Conservation (phyloP, 2,797 vertebrate genomes). For the Thripadectes ignobilis region DNA sequence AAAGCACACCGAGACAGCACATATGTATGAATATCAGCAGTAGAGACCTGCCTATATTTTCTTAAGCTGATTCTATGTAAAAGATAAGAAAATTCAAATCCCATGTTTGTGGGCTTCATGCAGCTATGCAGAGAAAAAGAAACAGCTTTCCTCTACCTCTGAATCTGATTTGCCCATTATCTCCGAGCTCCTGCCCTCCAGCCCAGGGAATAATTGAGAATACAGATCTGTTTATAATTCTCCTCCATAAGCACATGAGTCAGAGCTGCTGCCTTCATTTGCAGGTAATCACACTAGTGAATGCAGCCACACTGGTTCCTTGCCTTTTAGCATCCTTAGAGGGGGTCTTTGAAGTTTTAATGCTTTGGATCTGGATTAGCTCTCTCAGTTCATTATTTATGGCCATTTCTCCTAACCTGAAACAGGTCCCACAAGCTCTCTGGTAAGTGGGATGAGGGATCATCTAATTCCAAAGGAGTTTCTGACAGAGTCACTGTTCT, state of each 20-base stretch:
- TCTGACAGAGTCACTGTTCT: not conserved
- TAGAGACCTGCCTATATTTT: not conserved
- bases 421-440: not conserved
- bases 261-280: constrained; percentile 59
- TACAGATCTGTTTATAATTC: constrained; percentile 53
- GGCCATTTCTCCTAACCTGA: not conserved
- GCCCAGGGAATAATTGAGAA: constrained; percentile 7
- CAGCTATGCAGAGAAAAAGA: constrained; percentile 6
- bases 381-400: not conserved
- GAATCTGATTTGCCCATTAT: constrained; percentile 55
- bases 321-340: constrained; percentile 19
- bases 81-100: not conserved
- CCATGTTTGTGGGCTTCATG: not conserved
- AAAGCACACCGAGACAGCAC: not conserved
- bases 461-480: not conserved
- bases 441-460: not conserved
- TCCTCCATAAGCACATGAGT: constrained; percentile 44
- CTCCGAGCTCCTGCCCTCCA: constrained; percentile 32
- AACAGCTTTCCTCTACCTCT: not conserved
- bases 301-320: constrained; percentile 28
- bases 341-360: not conserved
- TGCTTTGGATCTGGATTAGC: not conserved
- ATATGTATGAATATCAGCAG: not conserved
- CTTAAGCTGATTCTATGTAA: not conserved
- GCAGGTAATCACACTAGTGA: constrained; percentile 43